phyloP scores from a whole-genome alignment of 1,140 invertebrate genomes.

The Magallana gigas region DNA sequence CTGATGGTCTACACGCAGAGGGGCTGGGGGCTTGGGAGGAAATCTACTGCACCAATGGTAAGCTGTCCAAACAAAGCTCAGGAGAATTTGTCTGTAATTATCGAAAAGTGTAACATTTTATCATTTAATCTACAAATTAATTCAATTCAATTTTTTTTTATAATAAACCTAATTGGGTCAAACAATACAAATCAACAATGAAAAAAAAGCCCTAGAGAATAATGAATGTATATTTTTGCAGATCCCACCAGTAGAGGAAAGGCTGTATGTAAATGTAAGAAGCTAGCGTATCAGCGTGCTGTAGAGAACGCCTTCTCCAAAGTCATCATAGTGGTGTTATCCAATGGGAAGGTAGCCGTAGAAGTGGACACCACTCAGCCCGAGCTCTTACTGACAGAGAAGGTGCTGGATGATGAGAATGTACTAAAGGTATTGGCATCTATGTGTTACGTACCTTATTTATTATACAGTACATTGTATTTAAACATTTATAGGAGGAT shows the following conservation, averaged over 20 bases:
- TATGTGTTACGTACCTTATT: too few species aligned
- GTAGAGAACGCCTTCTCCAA: slow-evolving; percentile 73
- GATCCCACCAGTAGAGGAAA: slow-evolving; percentile 64
- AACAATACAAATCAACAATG: too few species aligned
- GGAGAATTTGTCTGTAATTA: too few species aligned
- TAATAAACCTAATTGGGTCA: too few species aligned
- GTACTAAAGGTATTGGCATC: slow-evolving; percentile 61
- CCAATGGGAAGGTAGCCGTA: slow-evolving; percentile 71
- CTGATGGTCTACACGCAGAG: slow-evolving; percentile 62
- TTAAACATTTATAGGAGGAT: too few species aligned
- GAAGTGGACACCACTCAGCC: slow-evolving; percentile 71
- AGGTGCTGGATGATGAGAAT: slow-evolving; percentile 57
- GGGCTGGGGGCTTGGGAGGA: slow-evolving; percentile 70
- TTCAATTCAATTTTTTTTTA: too few species aligned
- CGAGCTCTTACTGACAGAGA: slow-evolving; percentile 57
- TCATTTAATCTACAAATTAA: too few species aligned
- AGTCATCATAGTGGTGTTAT: slow-evolving; percentile 68
- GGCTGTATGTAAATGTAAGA: slow-evolving; percentile 67
- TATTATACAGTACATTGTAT: too few species aligned
- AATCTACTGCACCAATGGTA: slow-evolving; percentile 56
- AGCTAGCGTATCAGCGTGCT: slow-evolving; percentile 67
- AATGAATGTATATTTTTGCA: slow-evolving; percentile 10
- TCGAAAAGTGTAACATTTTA: too few species aligned
- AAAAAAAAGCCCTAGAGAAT: too few species aligned
- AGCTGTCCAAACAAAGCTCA: background rate